phyloP scores from a whole-genome alignment of 2,797 vertebrate species.

The Brachymystax lenok region DNA sequence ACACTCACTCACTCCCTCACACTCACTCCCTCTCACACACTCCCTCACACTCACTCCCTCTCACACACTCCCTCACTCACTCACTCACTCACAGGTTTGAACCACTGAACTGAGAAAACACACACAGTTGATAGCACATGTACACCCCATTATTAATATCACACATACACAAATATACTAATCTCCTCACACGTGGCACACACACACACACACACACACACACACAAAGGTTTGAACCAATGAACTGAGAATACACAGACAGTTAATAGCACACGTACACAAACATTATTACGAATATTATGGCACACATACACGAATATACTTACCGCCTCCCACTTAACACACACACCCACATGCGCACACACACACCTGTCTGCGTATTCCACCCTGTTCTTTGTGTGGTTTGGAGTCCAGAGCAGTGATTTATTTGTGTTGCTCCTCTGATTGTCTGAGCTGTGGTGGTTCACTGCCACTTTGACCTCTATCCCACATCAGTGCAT shows the following conservation, averaged over 20 bases:
- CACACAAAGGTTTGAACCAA: not conserved
- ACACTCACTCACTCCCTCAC: not conserved
- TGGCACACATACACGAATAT: not conserved
- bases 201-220: conserved; percentile 2
- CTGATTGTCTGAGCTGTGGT: no score
- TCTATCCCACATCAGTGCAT: not conserved
- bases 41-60: not conserved
- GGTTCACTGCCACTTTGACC: not conserved
- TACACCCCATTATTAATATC: no score
- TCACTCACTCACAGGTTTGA: not conserved
- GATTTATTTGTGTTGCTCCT: no score
- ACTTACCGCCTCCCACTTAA: no score
- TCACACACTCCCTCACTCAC: not conserved
- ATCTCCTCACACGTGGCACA: no score
- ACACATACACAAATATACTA: no score
- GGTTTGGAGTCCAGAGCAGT: no score
- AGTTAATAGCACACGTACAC: no score
- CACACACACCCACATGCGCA: conserved; percentile 1
- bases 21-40: not conserved
- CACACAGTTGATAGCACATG: no score
- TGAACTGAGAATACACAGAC: no score
- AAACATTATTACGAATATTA: no score
- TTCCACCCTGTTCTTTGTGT: not conserved
- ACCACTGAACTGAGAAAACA: no score
- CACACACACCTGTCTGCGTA: not conserved